These are phyloP conservation scores for Myiozetetes cayanensis DNA, from an alignment of 2,113 vertebrate species.

Conservation along the genomic window DNA sequence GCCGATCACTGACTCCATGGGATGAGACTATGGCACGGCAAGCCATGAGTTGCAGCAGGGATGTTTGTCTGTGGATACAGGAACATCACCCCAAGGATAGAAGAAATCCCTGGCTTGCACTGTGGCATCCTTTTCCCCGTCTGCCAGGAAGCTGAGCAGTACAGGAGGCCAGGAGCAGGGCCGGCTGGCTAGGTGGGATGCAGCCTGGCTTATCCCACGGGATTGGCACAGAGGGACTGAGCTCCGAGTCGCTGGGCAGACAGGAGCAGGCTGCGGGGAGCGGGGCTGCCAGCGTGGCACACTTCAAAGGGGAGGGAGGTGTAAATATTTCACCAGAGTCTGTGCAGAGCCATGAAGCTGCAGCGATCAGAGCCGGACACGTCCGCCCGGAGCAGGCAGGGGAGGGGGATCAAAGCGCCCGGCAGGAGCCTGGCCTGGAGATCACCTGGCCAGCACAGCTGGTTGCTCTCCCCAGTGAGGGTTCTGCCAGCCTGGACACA, in stretches of 20 bases:
- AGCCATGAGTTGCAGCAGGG: background rate
- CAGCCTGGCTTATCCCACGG: accelerated
- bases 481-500: accelerated
- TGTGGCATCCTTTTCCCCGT: accelerated
- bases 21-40: accelerated
- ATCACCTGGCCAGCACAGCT: background rate
- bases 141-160: background rate
- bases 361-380: background rate
- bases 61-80: accelerated
- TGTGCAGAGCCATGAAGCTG: background rate
- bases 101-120: background rate
- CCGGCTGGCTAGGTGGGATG: accelerated
- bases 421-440: accelerated
- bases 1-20: accelerated
- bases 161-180: accelerated
- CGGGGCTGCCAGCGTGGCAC: background rate
- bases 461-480: background rate
- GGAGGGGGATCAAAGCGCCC: background rate
- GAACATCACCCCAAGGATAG: background rate
- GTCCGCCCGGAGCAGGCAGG: accelerated
- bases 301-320: background rate
- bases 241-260: background rate
- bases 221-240: accelerated
- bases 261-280: background rate
- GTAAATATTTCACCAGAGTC: conserved; percentile 17